phyloP scores from a whole-genome alignment of 2,797 vertebrate species.

The Peromyscus eremicus region DNA sequence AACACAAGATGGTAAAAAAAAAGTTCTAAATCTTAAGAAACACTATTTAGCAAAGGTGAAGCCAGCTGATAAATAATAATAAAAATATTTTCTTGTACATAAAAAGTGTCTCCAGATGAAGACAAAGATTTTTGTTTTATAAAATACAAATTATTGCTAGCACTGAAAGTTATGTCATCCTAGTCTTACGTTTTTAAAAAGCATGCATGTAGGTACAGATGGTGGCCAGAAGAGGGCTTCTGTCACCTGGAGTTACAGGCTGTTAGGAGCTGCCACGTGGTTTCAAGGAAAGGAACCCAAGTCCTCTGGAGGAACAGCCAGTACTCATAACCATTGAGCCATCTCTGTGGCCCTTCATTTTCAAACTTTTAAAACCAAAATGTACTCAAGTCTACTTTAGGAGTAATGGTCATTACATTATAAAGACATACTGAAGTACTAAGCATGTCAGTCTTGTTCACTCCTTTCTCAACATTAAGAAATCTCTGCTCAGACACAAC shows the following conservation, averaged over 20 bases:
- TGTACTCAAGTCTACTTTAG: neutral
- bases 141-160: constrained; percentile 23
- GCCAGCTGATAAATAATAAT: neutral
- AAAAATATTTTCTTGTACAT: neutral
- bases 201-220: neutral
- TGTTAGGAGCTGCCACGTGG: neutral
- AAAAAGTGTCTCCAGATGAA: constrained; percentile 45
- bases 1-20: neutral
- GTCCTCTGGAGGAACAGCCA: neutral
- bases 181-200: neutral
- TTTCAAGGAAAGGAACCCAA: neutral
- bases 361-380: constrained; percentile 52
- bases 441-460: neutral
- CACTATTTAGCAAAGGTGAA: constrained; percentile 41
- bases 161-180: neutral
- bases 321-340: neutral
- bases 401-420: neutral
- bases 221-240: neutral
- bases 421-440: neutral
- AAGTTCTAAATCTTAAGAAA: constrained; percentile 41
- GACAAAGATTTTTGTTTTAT: neutral
- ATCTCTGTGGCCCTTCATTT: neutral
- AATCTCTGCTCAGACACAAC: neutral
- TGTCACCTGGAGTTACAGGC: neutral
- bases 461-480: neutral